Conservation (phyloP, 2,113 vertebrate species). For the Calidris pugnax region DNA sequence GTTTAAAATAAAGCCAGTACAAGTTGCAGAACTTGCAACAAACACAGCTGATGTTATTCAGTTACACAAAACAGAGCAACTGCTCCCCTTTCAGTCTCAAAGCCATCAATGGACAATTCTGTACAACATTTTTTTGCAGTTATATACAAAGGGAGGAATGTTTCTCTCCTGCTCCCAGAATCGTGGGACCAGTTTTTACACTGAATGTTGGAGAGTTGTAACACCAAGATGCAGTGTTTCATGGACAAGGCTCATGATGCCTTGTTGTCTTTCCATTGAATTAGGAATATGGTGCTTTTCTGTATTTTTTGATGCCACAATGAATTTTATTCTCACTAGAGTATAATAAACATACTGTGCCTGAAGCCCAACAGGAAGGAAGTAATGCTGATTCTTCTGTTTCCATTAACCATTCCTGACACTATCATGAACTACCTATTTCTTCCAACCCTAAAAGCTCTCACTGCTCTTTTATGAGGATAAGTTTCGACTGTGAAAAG, state of each 20-base stretch:
- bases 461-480: neutral
- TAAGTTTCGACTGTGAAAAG: neutral
- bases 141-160: neutral
- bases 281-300: neutral
- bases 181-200: neutral
- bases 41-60: neutral
- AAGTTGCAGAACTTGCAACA: neutral
- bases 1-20: neutral
- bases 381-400: neutral
- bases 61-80: neutral
- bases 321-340: neutral
- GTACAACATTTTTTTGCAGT: neutral
- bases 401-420: neutral
- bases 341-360: neutral
- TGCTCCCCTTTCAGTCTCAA: neutral
- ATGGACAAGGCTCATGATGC: neutral
- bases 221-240: neutral
- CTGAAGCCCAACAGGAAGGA: neutral
- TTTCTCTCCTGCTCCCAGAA: neutral
- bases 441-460: neutral
- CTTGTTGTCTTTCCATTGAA: neutral
- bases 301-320: neutral
- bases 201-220: neutral
- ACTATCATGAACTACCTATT: neutral
- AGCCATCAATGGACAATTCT: neutral